Conservation (phyloP, 2,797 vertebrate species). For the Lacerta viridis region DNA sequence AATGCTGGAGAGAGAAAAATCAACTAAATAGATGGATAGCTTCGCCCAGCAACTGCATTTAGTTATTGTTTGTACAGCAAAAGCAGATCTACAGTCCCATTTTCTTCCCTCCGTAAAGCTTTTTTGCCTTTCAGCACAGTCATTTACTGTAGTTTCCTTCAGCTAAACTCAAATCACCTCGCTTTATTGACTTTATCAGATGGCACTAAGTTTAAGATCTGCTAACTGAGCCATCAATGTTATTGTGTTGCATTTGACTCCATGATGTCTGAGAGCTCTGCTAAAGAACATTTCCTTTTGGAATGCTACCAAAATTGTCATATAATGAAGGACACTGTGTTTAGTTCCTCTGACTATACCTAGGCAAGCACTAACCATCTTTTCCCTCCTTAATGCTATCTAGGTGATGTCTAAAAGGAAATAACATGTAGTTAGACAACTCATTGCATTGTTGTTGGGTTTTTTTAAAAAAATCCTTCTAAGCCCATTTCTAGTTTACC, state of each 20-base stretch:
- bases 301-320: slow-evolving; percentile 33
- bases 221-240: slow-evolving; percentile 13
- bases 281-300: slow-evolving; percentile 19
- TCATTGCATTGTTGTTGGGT: not conserved
- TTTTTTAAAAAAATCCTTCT: not conserved
- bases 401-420: slow-evolving; percentile 6
- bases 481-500: not conserved
- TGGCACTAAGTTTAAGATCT: slow-evolving; percentile 39
- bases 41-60: slow-evolving; percentile 52
- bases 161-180: slow-evolving; percentile 40
- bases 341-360: slow-evolving; percentile 16
- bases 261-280: slow-evolving; percentile 31
- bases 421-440: not conserved
- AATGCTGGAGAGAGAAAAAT: slow-evolving; percentile 10
- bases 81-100: not conserved
- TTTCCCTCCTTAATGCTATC: slow-evolving; percentile 23
- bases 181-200: slow-evolving; percentile 54
- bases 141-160: slow-evolving; percentile 38
- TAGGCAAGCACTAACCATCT: slow-evolving; percentile 15
- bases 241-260: slow-evolving; percentile 44
- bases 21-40: slow-evolving; percentile 61
- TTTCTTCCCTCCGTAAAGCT: slow-evolving; percentile 34
- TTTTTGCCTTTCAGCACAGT: slow-evolving; percentile 14
- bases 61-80: slow-evolving; percentile 42
- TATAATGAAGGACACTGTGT: slow-evolving; percentile 15